A percentile compares a stretch with the other conserved stretches of the same genome.
These are phyloP conservation scores for Oryzias celebensis DNA, from an alignment of 2,113 vertebrate genomes.

Conservation along the genomic window DNA sequence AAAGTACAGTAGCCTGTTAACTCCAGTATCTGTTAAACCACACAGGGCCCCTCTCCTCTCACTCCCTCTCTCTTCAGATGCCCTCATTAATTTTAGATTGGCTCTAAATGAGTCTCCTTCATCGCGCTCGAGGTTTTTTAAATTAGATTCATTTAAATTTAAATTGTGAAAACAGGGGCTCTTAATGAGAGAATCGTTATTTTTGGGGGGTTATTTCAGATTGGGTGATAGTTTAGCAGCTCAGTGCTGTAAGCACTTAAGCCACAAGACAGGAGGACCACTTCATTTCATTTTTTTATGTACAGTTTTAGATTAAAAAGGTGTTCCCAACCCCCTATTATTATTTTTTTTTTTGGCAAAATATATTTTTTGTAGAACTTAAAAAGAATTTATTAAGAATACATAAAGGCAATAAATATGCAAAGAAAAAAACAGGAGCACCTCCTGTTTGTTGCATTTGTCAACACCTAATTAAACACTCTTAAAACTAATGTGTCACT, in stretches of 20 bases:
- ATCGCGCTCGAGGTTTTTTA: slow-evolving; percentile 69
- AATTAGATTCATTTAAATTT: slow-evolving; percentile 78
- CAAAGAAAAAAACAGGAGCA: not conserved
- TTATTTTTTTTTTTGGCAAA: too few relatives aligned
- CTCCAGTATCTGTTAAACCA: slow-evolving; percentile 68
- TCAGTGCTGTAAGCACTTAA: slow-evolving; percentile 35
- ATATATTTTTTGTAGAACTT: too few relatives aligned
- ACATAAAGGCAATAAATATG: not conserved
- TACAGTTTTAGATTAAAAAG: not conserved
- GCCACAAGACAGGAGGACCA: slow-evolving; percentile 25
- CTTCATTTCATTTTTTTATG: not conserved
- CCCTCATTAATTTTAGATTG: slow-evolving; percentile 80
- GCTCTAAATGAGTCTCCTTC: slow-evolving; percentile 78
- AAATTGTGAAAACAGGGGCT: slow-evolving; percentile 61
- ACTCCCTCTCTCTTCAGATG: slow-evolving; percentile 65
- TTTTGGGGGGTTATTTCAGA: slow-evolving; percentile 69
- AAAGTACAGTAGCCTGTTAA: slow-evolving; percentile 75
- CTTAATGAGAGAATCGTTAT: slow-evolving; percentile 72
- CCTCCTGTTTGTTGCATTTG: slow-evolving; percentile 30
- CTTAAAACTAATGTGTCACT: slow-evolving; percentile 39
- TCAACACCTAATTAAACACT: slow-evolving; percentile 36
- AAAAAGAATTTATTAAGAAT: not conserved
- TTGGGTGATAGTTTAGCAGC: slow-evolving; percentile 60
- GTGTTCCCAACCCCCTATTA: too few relatives aligned
- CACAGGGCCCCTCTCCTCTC: slow-evolving; percentile 42